Conservation (phyloP, 2,113 vertebrate genomes). For the Epinephelus moara region DNA sequence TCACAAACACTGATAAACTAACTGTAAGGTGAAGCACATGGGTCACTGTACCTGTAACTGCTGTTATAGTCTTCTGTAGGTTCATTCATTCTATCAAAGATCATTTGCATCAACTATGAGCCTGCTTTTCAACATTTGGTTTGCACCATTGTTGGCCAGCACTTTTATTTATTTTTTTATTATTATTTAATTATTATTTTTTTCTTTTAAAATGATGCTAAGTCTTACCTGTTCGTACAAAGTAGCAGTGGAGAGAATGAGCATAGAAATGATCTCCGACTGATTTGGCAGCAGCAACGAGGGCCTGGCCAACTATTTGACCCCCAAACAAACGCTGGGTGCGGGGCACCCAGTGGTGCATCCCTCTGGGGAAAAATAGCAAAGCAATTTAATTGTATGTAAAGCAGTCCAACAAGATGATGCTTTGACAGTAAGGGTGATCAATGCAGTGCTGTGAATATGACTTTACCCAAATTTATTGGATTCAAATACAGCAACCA, state of each 20-base stretch:
- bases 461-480: not conserved
- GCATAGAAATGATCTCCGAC: constrained; percentile 86
- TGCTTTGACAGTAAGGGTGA: not conserved
- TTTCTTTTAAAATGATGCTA: not conserved
- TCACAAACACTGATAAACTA: not conserved
- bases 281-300: constrained; percentile 93
- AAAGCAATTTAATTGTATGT: too few species aligned
- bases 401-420: not conserved
- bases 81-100: not conserved
- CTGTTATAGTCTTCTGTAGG: not conserved
- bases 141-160: not conserved
- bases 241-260: constrained; percentile 97
- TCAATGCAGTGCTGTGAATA: not conserved
- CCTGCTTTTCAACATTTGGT: not conserved
- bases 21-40: too few species aligned
- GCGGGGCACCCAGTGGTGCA: constrained; percentile 92
- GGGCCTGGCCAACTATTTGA: constrained; percentile 95
- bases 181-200: too few species aligned
- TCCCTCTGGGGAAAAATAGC: constrained; percentile 83
- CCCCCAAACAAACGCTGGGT: constrained; percentile 91
- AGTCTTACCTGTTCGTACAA: constrained; percentile 90
- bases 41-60: too few species aligned
- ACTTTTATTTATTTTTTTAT: too few species aligned
- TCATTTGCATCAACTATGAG: not conserved
- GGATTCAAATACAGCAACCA: not conserved